These are phyloP conservation scores for Empidonax alnorum DNA, from an alignment of 2,113 vertebrate genomes.

Conservation along the genomic window DNA sequence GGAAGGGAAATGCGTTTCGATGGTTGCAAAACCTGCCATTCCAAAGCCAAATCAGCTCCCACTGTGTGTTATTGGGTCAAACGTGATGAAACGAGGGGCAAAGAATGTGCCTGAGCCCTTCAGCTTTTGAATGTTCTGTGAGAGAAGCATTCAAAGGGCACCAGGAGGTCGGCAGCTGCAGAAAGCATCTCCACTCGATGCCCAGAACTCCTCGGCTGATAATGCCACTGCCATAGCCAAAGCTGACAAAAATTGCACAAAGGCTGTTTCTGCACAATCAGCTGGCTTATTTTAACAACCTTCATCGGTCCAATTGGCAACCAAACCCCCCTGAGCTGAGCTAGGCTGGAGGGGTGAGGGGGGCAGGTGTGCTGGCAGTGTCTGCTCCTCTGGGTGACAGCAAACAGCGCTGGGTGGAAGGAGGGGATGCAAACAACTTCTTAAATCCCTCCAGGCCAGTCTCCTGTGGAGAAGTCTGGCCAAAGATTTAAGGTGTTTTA, in stretches of 20 bases:
- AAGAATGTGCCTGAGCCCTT: neutral
- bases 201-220: neutral
- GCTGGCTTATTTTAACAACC: neutral
- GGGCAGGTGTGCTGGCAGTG: neutral
- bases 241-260: neutral
- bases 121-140: neutral
- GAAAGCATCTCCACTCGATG: neutral
- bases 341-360: fast-evolving
- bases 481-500: neutral
- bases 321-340: fast-evolving
- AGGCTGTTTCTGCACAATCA: neutral
- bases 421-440: neutral
- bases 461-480: neutral
- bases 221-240: neutral
- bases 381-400: neutral
- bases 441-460: neutral
- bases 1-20: neutral
- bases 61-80: conserved; percentile 5
- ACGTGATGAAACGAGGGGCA: neutral
- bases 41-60: neutral
- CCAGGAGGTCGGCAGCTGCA: neutral
- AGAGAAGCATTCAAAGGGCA: neutral
- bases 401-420: neutral
- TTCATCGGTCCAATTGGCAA: neutral
- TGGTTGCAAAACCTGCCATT: neutral